Conservation (phyloP, 2,113 vertebrate species). For the Nannospalax galili region DNA sequence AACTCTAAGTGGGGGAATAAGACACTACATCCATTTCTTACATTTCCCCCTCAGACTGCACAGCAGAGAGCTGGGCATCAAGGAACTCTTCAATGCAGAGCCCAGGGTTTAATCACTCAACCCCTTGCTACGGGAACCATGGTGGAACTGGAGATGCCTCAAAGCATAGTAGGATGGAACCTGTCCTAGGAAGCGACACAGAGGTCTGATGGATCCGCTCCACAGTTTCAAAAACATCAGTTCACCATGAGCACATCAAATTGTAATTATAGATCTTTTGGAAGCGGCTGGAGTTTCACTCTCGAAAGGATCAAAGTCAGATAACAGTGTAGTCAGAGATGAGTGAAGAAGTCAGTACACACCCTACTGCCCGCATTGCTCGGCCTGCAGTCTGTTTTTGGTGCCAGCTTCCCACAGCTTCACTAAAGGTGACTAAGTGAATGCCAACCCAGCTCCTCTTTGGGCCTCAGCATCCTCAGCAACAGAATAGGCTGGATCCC, state of each 20-base stretch:
- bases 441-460: not conserved
- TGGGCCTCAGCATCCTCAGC: not conserved
- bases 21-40: not conserved
- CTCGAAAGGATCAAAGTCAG: not conserved
- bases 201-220: not conserved
- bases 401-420: not conserved
- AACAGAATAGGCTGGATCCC: not conserved
- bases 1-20: not conserved
- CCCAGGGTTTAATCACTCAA: not conserved
- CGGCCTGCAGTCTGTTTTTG: not conserved
- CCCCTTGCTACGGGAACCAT: not conserved
- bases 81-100: slow-evolving; percentile 13
- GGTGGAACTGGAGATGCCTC: not conserved
- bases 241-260: not conserved
- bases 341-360: too few relatives aligned
- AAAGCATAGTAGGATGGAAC: not conserved
- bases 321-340: not conserved
- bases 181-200: not conserved
- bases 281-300: slow-evolving; percentile 22
- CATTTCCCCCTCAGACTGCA: not conserved
- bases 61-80: not conserved
- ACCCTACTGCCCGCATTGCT: not conserved
- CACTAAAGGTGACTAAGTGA: not conserved
- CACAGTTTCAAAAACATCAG: not conserved
- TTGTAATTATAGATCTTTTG: not conserved